A percentile compares a stretch with the other conserved stretches of the same genome.
Evolutionary conservation across 64 coral and sea anemone genomes (phyloP).

Genomic region (Hydrozoanthus tunicans): DNA sequence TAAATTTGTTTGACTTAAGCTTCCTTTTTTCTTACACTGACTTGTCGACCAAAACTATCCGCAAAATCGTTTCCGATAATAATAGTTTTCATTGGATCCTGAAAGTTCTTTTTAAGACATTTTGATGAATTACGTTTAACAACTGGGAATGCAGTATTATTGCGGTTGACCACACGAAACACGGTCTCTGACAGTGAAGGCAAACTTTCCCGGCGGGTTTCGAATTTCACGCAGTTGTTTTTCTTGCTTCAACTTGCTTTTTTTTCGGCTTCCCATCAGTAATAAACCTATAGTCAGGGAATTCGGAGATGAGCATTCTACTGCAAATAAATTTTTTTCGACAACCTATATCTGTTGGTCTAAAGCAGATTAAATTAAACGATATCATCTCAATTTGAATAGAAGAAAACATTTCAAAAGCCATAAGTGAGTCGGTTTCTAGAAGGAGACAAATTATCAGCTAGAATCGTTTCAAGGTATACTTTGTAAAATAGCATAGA

Average conservation of each 20-base stretch:
- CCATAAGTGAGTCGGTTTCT: background rate
- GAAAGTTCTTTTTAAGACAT: background rate
- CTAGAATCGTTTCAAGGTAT: background rate
- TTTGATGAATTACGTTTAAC: background rate
- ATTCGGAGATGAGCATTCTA: background rate
- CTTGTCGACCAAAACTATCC: no score
- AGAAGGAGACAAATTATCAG: background rate
- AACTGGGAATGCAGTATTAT: background rate
- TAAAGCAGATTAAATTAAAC: background rate
- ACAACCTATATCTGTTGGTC: background rate
- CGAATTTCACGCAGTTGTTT: background rate
- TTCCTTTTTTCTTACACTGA: no score
- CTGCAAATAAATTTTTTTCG: background rate
- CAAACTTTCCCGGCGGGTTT: background rate
- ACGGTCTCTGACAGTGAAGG: background rate
- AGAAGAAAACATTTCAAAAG: background rate
- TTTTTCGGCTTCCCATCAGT: background rate
- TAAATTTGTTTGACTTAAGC: no score
- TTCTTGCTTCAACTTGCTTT: background rate
- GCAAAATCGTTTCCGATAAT: no score
- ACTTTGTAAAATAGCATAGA: background rate
- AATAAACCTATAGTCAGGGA: background rate
- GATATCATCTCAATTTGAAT: constrained; percentile 5
- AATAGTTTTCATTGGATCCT: no score
- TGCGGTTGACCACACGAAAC: background rate